These are phyloP conservation scores for Eupithecia subumbrata DNA, from an alignment of 2,888 invertebrate genomes.

Conservation along the genomic window DNA sequence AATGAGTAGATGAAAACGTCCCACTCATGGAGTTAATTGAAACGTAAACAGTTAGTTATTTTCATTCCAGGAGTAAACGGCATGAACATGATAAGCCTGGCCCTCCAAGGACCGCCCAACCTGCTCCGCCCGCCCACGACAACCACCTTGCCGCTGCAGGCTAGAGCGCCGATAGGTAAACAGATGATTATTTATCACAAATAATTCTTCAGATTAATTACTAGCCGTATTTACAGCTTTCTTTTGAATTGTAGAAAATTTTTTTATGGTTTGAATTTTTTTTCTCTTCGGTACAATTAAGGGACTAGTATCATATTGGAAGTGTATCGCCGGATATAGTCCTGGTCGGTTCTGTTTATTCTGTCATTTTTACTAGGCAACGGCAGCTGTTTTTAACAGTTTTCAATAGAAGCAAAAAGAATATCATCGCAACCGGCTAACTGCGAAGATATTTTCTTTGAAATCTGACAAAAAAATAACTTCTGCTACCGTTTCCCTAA, in stretches of 20 bases:
- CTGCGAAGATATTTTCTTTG: background rate
- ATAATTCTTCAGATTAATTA: slow-evolving; percentile 24
- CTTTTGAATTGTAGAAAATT: background rate
- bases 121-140: slow-evolving; percentile 69
- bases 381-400: background rate
- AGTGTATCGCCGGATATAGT: background rate
- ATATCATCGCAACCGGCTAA: background rate
- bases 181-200: slow-evolving; percentile 50
- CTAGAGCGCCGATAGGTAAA: slow-evolving; percentile 80
- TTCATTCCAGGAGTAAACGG: slow-evolving; percentile 87
- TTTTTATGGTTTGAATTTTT: background rate
- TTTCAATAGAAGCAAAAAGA: background rate
- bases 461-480: background rate
- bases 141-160: slow-evolving; percentile 70
- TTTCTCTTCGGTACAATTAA: background rate
- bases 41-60: background rate
- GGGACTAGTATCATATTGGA: background rate
- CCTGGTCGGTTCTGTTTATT: background rate
- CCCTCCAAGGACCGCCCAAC: slow-evolving; percentile 76
- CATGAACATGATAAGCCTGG: slow-evolving; percentile 86
- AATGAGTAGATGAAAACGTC: background rate
- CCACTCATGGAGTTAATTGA: background rate
- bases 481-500: background rate
- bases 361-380: too few species aligned
- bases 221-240: background rate